These are phyloP conservation scores for Cephalopachus bancanus DNA, from an alignment of 2,797 vertebrate genomes.

Conservation along the genomic window DNA sequence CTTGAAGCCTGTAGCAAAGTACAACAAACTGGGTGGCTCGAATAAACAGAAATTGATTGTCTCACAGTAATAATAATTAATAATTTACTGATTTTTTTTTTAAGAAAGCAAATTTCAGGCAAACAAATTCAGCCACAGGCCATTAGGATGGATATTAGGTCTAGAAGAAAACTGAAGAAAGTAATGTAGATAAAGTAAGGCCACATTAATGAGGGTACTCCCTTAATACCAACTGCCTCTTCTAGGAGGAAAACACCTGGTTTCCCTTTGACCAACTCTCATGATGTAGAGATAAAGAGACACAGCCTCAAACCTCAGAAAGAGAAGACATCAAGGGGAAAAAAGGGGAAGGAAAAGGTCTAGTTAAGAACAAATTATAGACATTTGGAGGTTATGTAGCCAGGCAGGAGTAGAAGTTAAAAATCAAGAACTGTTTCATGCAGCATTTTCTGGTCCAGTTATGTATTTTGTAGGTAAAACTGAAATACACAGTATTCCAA, in stretches of 20 bases:
- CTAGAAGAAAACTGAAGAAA: background rate
- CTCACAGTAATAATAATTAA: background rate
- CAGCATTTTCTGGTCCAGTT: background rate
- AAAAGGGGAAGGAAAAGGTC: background rate
- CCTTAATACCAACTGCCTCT: background rate
- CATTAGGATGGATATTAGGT: background rate
- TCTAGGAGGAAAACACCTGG: background rate
- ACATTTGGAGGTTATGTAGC: background rate
- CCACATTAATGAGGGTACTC: background rate
- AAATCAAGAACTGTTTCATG: slow-evolving; percentile 27
- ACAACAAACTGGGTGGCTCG: background rate
- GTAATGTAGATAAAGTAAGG: background rate
- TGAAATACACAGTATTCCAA: slow-evolving; percentile 34
- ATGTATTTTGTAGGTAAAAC: slow-evolving; percentile 7
- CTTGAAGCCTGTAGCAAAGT: background rate
- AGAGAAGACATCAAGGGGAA: background rate
- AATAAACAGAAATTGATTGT: slow-evolving; percentile 24
- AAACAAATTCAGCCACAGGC: slow-evolving; percentile 5
- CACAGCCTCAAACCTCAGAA: background rate
- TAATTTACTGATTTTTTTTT: background rate
- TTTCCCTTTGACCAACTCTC: slow-evolving; percentile 6
- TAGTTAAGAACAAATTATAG: slow-evolving; percentile 28
- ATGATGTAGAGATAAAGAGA: background rate
- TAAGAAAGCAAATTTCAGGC: slow-evolving; percentile 30
- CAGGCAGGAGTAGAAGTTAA: slow-evolving; percentile 42